Conservation (phyloP, 2,797 vertebrate species). For the Amphiprion clarkii region DNA sequence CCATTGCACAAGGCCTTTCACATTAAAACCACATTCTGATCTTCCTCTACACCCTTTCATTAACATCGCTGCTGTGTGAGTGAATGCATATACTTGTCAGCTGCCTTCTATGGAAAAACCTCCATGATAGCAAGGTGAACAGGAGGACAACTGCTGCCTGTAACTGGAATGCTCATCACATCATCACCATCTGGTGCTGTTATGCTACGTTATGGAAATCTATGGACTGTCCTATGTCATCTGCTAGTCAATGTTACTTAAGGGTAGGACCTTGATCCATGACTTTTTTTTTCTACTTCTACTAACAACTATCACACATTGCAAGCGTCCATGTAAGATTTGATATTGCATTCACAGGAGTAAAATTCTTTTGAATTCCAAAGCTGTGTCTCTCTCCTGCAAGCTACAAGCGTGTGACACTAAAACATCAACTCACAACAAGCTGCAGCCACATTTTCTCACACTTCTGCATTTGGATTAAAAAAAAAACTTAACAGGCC, state of each 20-base stretch:
- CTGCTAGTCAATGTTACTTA: slow-evolving; percentile 19
- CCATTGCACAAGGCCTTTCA: not conserved
- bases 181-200: slow-evolving; percentile 60
- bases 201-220: slow-evolving; percentile 53
- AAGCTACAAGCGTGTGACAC: slow-evolving; percentile 1
- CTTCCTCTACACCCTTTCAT: slow-evolving; percentile 11
- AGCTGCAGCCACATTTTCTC: slow-evolving; percentile 3
- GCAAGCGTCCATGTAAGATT: not conserved
- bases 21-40: slow-evolving; percentile 24
- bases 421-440: not conserved
- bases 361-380: slow-evolving; percentile 2
- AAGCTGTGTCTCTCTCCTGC: slow-evolving; percentile 1
- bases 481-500: slow-evolving; percentile 10
- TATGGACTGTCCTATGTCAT: slow-evolving; percentile 36
- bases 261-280: slow-evolving; percentile 22
- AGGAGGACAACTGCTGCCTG: slow-evolving; percentile 56
- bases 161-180: slow-evolving; percentile 48
- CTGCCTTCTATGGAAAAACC: slow-evolving; percentile 38
- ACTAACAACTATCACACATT: slow-evolving; percentile 10
- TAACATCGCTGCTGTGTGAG: slow-evolving; percentile 32
- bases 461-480: slow-evolving; percentile 17
- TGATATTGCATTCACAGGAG: not conserved
- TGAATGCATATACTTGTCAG: slow-evolving; percentile 48
- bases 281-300: slow-evolving; percentile 4
- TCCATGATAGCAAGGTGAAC: slow-evolving; percentile 64